phyloP scores from a whole-genome alignment of 2,113 vertebrate genomes.

The Gasterosteus aculeatus region DNA sequence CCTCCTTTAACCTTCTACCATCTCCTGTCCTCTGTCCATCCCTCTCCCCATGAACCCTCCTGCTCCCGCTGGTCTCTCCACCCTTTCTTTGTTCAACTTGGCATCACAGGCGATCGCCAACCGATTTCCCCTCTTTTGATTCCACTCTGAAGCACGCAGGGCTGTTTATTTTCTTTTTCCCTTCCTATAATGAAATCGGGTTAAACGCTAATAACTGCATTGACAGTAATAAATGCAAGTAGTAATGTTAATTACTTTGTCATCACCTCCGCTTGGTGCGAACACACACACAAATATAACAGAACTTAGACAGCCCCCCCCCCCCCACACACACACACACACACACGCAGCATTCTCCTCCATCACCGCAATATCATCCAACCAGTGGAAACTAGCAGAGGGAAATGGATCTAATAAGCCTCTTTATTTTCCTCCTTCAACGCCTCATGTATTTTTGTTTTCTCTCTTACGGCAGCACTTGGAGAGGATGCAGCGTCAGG shows the following conservation, averaged over 20 bases:
- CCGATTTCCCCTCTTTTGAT: conserved; percentile 29
- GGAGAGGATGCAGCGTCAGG: conserved; percentile 76
- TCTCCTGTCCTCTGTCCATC: conserved; percentile 22
- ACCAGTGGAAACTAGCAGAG: conserved; percentile 62
- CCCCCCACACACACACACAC: conserved; percentile 17
- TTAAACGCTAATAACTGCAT: conserved; percentile 18
- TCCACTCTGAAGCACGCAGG: conserved; percentile 14
- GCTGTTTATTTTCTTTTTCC: background rate
- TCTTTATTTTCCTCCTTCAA: conserved; percentile 69
- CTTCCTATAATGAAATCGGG: background rate
- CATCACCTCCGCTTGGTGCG: conserved; percentile 52
- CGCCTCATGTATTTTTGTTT: conserved; percentile 73
- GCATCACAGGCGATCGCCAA: conserved; percentile 30
- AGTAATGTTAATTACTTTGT: conserved; percentile 64
- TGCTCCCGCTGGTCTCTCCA: conserved; percentile 17
- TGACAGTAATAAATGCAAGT: conserved; percentile 47
- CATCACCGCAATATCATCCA: conserved; percentile 49
- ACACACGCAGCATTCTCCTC: conserved; percentile 46
- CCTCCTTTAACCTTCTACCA: conserved; percentile 54
- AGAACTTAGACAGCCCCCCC: conserved; percentile 30
- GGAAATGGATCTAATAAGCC: conserved; percentile 73
- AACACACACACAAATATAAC: conserved; percentile 53
- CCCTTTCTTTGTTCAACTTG: conserved; percentile 43
- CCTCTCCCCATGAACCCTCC: conserved; percentile 15
- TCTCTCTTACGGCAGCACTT: conserved; percentile 75